These are phyloP conservation scores for Vireo altiloquus DNA, from an alignment of 2,113 vertebrate genomes.

Conservation along the genomic window DNA sequence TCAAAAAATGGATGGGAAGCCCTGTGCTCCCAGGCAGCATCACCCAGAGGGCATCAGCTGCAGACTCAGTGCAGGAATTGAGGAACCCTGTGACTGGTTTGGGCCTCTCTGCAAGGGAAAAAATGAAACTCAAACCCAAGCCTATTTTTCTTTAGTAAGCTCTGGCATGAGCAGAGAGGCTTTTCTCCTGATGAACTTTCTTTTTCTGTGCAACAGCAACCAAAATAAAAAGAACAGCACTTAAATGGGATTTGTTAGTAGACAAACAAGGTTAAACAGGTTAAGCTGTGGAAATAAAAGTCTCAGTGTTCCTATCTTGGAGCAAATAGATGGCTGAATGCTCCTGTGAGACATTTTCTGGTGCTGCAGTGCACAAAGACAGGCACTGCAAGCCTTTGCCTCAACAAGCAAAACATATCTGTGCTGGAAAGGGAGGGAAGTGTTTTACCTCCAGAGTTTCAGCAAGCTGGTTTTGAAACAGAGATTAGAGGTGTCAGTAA, in stretches of 20 bases:
- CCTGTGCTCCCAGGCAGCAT: background rate
- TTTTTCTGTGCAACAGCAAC: background rate
- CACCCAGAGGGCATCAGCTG: background rate
- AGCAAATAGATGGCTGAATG: background rate
- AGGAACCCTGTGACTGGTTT: background rate
- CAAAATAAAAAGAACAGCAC: background rate
- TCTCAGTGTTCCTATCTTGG: background rate
- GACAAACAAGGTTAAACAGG: constrained; percentile 15
- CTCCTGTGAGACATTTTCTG: background rate
- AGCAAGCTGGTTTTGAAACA: background rate
- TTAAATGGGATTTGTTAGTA: background rate
- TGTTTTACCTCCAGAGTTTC: background rate
- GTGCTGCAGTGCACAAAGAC: background rate
- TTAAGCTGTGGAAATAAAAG: background rate
- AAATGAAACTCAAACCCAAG: background rate
- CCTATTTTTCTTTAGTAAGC: background rate
- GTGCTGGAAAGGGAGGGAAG: background rate
- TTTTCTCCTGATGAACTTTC: background rate
- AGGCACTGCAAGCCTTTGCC: background rate
- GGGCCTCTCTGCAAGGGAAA: background rate
- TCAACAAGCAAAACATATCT: background rate
- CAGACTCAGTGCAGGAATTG: background rate
- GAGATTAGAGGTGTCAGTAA: background rate
- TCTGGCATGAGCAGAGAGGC: background rate
- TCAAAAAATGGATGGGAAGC: background rate